Evolutionary conservation across 2,888 invertebrate species (phyloP).

Genomic region (Leptogaster cylindrica): DNA sequence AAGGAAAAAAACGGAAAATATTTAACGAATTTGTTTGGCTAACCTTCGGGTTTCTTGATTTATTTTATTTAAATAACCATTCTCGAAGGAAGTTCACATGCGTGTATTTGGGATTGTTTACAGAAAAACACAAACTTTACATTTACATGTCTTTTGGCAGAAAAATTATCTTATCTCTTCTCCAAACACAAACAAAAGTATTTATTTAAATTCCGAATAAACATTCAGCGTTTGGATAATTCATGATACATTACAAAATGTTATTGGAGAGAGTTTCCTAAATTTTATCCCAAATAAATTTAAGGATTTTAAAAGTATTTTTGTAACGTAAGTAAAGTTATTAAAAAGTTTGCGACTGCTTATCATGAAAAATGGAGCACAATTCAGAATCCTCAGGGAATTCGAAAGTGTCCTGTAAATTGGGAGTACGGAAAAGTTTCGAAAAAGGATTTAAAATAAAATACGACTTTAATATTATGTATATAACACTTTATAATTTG

Average conservation of each 20-base stretch:
- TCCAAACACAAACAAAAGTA: constrained; percentile 10
- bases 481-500: no score
- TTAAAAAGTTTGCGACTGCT: background rate
- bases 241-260: no score
- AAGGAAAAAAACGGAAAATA: background rate
- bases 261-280: no score
- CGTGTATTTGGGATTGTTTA: no score
- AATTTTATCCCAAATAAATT: background rate
- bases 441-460: no score
- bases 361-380: no score
- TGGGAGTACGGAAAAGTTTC: no score
- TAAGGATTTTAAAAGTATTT: background rate
- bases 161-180: constrained; percentile 2
- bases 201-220: constrained; percentile 2
- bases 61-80: constrained; percentile 16
- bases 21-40: constrained; percentile 32
- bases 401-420: no score
- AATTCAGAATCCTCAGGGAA: no score
- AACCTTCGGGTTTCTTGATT: constrained; percentile 19
- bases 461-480: no score
- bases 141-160: background rate
- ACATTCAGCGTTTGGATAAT: background rate
- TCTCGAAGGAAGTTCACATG: background rate
- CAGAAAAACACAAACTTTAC: no score
- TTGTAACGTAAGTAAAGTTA: background rate